These are phyloP conservation scores for Drosophila helvetica DNA, from an alignment of 2,888 invertebrate species.

Conservation along the genomic window DNA sequence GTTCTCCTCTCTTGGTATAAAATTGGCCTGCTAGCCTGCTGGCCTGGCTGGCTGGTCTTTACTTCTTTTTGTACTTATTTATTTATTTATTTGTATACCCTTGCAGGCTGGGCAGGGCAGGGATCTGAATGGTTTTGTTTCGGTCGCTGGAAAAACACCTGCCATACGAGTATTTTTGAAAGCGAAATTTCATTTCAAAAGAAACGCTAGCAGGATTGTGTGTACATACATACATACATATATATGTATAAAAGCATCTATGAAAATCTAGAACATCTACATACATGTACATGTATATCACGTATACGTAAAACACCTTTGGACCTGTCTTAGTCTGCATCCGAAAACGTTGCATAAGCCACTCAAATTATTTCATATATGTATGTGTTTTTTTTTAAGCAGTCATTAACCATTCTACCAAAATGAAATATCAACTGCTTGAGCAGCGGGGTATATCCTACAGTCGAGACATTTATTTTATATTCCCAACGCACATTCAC, in stretches of 20 bases:
- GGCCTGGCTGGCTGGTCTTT: not conserved
- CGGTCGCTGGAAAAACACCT: not conserved
- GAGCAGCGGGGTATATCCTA: not conserved
- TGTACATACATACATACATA: no score
- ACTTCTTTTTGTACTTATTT: not conserved
- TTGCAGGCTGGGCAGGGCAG: not conserved
- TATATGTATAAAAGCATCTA: no score
- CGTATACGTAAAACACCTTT: no score
- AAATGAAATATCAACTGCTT: not conserved
- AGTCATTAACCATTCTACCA: not conserved
- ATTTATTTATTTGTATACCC: not conserved
- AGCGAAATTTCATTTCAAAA: not conserved
- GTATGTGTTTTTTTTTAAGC: not conserved
- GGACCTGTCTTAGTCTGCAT: no score
- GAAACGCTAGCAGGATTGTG: not conserved
- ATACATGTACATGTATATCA: no score
- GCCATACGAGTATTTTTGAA: not conserved
- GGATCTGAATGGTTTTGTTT: not conserved
- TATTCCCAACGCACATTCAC: not conserved
- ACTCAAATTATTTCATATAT: not conserved
- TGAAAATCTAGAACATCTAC: no score
- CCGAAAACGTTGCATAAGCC: no score
- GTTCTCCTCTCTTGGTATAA: not conserved
- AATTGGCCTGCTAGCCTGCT: not conserved
- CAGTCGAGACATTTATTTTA: not conserved